Conservation (phyloP, 2,113 vertebrate genomes). For the Corvus cornix region DNA sequence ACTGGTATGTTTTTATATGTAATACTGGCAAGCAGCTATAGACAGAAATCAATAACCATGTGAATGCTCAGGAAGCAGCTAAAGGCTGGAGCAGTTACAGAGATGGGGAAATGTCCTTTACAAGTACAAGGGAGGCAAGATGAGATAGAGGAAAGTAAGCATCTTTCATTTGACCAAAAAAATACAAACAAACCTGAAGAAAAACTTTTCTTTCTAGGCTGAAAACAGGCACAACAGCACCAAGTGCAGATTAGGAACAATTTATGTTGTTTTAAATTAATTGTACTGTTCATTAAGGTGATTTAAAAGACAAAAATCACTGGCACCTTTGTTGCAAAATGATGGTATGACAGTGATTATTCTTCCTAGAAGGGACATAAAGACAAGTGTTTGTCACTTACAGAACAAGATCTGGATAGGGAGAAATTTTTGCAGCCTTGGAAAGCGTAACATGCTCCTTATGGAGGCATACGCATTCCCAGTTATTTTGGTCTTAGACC, state of each 20-base stretch:
- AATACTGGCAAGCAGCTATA: background rate
- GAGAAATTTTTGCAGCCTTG: background rate
- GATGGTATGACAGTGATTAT: background rate
- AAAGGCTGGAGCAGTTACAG: background rate
- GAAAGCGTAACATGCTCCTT: background rate
- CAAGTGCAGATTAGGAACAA: background rate
- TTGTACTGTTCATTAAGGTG: background rate
- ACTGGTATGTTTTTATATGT: background rate
- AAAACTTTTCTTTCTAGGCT: background rate
- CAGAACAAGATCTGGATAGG: background rate
- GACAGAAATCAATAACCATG: background rate
- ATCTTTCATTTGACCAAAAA: background rate
- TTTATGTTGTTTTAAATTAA: background rate
- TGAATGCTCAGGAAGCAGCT: background rate
- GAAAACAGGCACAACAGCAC: background rate
- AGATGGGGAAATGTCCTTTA: background rate
- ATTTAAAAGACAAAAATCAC: background rate
- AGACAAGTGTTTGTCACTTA: background rate
- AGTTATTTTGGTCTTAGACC: background rate
- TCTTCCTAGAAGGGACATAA: background rate
- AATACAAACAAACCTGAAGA: background rate
- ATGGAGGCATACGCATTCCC: fast-evolving
- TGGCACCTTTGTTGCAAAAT: background rate
- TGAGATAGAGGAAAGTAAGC: background rate
- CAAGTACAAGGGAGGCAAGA: background rate